These are phyloP conservation scores for Smutsia gigantea DNA, from an alignment of 2,797 vertebrate species.

Conservation along the genomic window DNA sequence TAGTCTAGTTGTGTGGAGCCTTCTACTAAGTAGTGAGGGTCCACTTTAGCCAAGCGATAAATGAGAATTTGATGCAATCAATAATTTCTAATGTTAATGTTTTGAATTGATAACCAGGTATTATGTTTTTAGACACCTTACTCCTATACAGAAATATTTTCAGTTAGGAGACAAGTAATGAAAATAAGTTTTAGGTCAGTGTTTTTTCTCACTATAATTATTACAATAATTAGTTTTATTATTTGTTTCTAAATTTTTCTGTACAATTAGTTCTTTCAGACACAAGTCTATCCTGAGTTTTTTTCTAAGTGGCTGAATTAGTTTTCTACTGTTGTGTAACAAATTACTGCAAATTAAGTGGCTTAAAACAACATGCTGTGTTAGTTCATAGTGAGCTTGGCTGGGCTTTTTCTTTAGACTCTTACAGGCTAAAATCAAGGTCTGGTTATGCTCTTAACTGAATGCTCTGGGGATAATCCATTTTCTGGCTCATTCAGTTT, in stretches of 20 bases:
- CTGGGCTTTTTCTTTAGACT: neutral
- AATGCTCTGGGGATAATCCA: neutral
- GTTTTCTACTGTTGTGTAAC: neutral
- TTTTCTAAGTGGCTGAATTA: neutral
- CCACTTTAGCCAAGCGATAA: neutral
- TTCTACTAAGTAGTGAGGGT: neutral
- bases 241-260: constrained; percentile 12
- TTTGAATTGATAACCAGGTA: neutral
- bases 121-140: neutral
- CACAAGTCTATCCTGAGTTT: neutral
- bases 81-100: neutral
- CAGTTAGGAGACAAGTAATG: neutral
- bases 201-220: neutral
- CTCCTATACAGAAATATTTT: neutral
- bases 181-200: neutral
- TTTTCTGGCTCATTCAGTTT: neutral
- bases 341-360: neutral
- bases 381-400: neutral
- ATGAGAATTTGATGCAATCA: neutral
- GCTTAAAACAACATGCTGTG: neutral
- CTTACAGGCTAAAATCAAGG: neutral
- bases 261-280: neutral
- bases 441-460: neutral
- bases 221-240: neutral
- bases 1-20: neutral